Conservation (phyloP, 2,888 invertebrate species). For the Polydesmus complanatus region DNA sequence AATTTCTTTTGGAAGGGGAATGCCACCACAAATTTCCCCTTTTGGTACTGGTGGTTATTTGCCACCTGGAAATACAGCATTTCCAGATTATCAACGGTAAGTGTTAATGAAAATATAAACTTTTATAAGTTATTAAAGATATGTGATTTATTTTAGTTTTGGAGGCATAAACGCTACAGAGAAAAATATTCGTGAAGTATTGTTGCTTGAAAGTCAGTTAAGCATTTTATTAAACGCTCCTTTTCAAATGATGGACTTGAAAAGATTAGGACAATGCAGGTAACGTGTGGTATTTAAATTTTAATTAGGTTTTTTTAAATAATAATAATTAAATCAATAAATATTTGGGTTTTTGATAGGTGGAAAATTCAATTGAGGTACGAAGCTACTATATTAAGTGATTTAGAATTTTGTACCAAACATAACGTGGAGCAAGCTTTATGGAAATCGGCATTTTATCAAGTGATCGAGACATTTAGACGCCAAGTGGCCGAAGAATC, state of each 20-base stretch:
- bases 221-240: conserved; percentile 2
- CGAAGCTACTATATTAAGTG: conserved; percentile 41
- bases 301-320: conserved; percentile 2
- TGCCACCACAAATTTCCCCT: too few species aligned
- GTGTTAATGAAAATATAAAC: too few species aligned
- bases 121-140: too few species aligned
- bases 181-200: conserved; percentile 13
- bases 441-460: conserved; percentile 79
- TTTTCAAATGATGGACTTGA: background rate
- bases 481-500: conserved; percentile 48
- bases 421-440: conserved; percentile 78
- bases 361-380: conserved; percentile 28
- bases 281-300: conserved; percentile 3
- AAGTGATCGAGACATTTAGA: conserved; percentile 53
- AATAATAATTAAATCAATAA: background rate
- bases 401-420: conserved; percentile 71
- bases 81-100: too few species aligned
- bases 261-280: conserved; percentile 12
- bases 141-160: too few species aligned
- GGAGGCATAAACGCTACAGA: conserved; percentile 6
- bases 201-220: conserved; percentile 7
- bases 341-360: too few species aligned
- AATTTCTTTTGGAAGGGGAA: too few species aligned
- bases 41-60: too few species aligned
- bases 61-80: too few species aligned